phyloP scores from a whole-genome alignment of 1,140 invertebrate species.

The Caenorhabditis briggsae region DNA sequence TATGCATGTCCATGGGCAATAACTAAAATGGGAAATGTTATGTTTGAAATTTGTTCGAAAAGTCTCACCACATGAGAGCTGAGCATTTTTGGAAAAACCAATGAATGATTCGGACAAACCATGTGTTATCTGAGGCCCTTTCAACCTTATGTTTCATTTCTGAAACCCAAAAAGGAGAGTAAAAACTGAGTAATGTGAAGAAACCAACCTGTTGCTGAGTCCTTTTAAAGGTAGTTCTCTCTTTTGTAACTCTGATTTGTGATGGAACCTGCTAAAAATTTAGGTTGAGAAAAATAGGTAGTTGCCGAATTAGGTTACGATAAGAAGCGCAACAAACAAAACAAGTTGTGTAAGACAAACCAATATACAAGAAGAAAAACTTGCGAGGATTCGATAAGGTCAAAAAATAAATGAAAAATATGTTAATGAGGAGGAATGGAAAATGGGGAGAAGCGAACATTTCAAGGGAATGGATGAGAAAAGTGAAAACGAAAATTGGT shows the following conservation, averaged over 20 bases:
- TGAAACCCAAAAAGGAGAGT: neutral
- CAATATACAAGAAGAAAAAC: too few species aligned
- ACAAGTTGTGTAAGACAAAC: too few species aligned
- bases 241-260: constrained; percentile 28
- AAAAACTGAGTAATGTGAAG: neutral
- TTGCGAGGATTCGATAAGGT: neutral
- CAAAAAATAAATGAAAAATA: constrained; percentile 2
- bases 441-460: constrained; percentile 1
- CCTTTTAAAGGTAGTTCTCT: neutral
- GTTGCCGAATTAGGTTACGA: too few species aligned
- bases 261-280: neutral
- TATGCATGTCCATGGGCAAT: constrained; percentile 63
- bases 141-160: neutral
- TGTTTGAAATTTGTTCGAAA: neutral
- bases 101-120: constrained; percentile 55
- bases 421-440: constrained; percentile 20
- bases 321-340: too few species aligned
- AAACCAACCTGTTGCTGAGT: neutral
- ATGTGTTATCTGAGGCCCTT: constrained; percentile 34
- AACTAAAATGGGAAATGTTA: constrained; percentile 24
- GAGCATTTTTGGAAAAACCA: constrained; percentile 53
- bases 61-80: neutral
- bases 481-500: constrained; percentile 40
- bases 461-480: neutral
- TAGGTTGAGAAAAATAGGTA: neutral